Base-by-base conservation (phyloP, 2,797 vertebrate species). In the Tapera naevia region DNA sequence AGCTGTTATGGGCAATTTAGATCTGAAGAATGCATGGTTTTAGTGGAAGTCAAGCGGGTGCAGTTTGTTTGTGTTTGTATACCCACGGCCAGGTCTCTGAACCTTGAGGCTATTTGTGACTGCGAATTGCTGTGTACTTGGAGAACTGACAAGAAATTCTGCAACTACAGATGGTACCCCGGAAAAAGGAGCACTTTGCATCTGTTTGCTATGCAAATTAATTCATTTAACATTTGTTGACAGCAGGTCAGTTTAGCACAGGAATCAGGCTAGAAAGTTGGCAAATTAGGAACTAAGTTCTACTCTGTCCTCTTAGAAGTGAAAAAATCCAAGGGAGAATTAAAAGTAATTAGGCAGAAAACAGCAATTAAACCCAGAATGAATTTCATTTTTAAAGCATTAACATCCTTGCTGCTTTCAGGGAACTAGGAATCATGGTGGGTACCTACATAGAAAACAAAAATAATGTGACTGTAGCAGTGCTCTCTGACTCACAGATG, bases 151-250 rank as follows among this genome's bases (percentile, higher is more conserved):
- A 96, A 93, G 91, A 87, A 93, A 85, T 24, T 86, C 93, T 88
- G 71, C 94, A 95, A 56, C 83, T 92, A 87, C 96, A 97, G 95
- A 97, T 96, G 95, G 94, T 61, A 94, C 69, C 35, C 89, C 85
- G 83, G 91, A 96, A 96, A 94, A 94, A 80, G 86, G 74, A 94
- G 83, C 83, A 90, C 78, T 96, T 64, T 90, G 91, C 95, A 95
- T 96, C 96, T 96, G 94, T 82, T 96, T 97, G 90, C 88, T 91
- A 96, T 94, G 95, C 93, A 96, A 96, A 94, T 94, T 70, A 94
- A 96, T 93, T 93, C 93, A 89, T 82, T 88, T 82, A 96, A 90
- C 94, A 94, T 94, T 95, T 84, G 78, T 78, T 96, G 95, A 94
- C 95, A 96, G 91, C 89, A 93, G 93, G 96, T 96, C 94, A 97